A percentile compares a stretch with the other conserved stretches of the same genome.
Evolutionary conservation across 1,140 invertebrate genomes (phyloP).

Genomic region (Diprion similis): DNA sequence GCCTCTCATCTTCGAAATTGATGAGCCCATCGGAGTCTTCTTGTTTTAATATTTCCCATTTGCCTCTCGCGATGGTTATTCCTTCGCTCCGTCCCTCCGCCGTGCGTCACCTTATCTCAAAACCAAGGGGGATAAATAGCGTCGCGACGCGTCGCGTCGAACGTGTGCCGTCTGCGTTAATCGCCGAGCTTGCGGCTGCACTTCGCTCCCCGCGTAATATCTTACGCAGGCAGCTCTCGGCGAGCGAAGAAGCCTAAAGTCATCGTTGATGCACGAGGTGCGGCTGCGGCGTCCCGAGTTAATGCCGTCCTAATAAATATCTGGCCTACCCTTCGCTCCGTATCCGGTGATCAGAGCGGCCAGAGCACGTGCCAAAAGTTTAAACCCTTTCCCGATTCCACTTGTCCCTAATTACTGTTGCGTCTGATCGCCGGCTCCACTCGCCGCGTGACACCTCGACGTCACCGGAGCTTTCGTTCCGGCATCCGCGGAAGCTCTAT

Average conservation of each 20-base stretch:
- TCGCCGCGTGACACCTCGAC: neutral
- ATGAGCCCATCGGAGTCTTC: neutral
- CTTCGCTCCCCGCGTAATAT: constrained; percentile 41
- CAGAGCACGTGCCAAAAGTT: constrained; percentile 40
- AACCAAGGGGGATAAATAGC: neutral
- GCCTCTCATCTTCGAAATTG: constrained; percentile 5
- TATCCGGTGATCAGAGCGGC: constrained; percentile 40
- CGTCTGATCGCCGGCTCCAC: neutral
- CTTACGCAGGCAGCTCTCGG: constrained; percentile 42
- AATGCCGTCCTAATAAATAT: constrained; percentile 41
- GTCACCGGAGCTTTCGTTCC: neutral
- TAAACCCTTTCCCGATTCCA: constrained; percentile 9
- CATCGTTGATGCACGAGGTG: constrained; percentile 28
- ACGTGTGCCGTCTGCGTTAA: constrained; percentile 21
- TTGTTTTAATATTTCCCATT: neutral
- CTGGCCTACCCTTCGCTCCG: constrained; percentile 33
- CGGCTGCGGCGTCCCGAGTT: constrained; percentile 23
- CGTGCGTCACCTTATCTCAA: neutral
- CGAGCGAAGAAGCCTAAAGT: constrained; percentile 39
- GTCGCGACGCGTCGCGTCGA: neutral
- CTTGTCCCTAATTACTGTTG: constrained; percentile 29
- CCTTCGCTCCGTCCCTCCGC: neutral
- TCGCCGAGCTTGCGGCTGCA: constrained; percentile 18
- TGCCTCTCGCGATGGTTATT: neutral
- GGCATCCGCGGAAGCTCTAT: constrained; percentile 27